These are phyloP conservation scores for Bothrops jararaca DNA, from an alignment of 2,113 vertebrate species.

Conservation along the genomic window DNA sequence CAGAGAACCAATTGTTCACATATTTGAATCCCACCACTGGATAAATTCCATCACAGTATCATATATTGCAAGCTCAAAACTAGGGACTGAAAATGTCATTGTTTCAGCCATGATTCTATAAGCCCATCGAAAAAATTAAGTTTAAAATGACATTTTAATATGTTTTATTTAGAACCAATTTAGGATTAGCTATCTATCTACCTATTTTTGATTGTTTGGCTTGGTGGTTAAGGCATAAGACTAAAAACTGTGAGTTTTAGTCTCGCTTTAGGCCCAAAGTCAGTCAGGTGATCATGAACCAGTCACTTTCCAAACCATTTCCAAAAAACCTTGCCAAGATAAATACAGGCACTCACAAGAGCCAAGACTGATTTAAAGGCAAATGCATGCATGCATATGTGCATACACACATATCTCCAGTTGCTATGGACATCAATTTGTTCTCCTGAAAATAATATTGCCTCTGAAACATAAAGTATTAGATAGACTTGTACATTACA, in stretches of 20 bases:
- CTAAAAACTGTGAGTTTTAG: neutral
- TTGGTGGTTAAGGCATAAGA: neutral
- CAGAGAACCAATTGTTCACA: no score
- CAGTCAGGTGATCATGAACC: neutral
- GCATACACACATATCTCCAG: neutral
- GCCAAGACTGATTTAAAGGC: neutral
- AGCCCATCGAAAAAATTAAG: neutral
- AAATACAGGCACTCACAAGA: neutral
- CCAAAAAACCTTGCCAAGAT: neutral
- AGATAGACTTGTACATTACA: neutral
- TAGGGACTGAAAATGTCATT: neutral
- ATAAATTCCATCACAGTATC: neutral
- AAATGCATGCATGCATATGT: neutral
- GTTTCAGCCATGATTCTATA: neutral
- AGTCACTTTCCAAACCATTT: neutral
- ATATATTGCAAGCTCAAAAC: neutral
- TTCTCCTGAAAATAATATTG: neutral
- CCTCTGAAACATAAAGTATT: neutral
- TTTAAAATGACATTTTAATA: neutral
- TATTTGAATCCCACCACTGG: no score
- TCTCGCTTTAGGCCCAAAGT: neutral
- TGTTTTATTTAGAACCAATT: neutral
- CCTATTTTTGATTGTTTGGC: neutral
- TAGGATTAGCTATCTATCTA: neutral
- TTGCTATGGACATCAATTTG: neutral